phyloP scores from a whole-genome alignment of 2,113 vertebrate species.

The Nyctibius bracteatus region DNA sequence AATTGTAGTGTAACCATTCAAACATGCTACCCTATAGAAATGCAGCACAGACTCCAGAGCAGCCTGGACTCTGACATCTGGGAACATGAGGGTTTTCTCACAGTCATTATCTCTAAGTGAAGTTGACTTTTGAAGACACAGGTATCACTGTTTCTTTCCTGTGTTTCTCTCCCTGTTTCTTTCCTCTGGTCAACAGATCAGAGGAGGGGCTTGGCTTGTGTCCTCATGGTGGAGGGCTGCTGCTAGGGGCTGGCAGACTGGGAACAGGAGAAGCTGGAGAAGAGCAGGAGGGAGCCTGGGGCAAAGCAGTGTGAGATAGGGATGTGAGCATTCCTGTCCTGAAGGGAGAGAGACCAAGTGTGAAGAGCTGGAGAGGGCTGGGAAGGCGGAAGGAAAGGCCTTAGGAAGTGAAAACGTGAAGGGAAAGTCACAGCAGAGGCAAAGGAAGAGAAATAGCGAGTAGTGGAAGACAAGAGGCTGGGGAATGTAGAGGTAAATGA shows the following conservation, averaged over 20 bases:
- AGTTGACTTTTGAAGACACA: background rate
- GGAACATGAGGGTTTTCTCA: background rate
- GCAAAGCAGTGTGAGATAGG: background rate
- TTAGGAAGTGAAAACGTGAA: background rate
- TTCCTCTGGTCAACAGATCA: background rate
- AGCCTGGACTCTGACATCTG: rapidly evolving
- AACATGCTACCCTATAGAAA: background rate
- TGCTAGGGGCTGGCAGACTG: background rate
- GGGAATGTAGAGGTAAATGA: background rate
- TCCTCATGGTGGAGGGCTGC: rapidly evolving
- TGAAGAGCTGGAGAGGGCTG: background rate
- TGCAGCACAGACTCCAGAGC: background rate
- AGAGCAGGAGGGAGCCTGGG: background rate
- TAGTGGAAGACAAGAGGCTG: background rate
- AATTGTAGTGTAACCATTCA: background rate
- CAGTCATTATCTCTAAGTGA: background rate
- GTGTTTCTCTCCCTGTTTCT: background rate
- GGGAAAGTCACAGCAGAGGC: background rate
- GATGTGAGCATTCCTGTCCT: background rate
- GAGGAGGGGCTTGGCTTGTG: background rate
- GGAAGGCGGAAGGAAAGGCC: background rate
- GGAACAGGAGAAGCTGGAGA: background rate
- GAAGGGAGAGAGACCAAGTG: background rate
- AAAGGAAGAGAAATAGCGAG: background rate
- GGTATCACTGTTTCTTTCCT: background rate